phyloP scores from a whole-genome alignment of 2,113 vertebrate genomes.

The Otus sunia region DNA sequence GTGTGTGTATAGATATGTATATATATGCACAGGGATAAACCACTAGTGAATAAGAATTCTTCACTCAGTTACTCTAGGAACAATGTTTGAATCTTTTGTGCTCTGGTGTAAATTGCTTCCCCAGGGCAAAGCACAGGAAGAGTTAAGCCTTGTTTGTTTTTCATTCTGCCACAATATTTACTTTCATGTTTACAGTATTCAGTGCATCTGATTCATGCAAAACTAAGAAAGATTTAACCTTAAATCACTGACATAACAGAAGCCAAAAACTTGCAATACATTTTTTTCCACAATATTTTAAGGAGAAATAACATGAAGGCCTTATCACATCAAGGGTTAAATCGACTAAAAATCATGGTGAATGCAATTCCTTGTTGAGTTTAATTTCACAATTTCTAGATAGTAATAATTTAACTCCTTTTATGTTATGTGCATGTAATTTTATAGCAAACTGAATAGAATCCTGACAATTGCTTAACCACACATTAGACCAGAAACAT shows the following conservation, averaged over 20 bases:
- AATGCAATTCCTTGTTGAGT: neutral
- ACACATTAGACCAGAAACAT: neutral
- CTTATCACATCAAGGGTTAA: neutral
- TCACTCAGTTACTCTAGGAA: neutral
- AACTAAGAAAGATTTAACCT: neutral
- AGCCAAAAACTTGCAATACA: neutral
- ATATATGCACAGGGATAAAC: neutral
- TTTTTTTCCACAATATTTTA: neutral
- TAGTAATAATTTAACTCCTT: neutral
- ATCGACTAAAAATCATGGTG: neutral
- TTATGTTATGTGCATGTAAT: neutral
- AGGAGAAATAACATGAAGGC: neutral
- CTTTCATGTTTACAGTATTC: neutral
- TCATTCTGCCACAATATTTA: neutral
- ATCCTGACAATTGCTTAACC: neutral
- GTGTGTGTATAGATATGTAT: accelerated
- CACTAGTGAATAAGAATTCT: neutral
- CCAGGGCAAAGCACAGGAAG: neutral
- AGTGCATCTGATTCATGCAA: neutral
- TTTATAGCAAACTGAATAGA: neutral
- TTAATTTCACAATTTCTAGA: neutral
- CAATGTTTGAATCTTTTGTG: neutral
- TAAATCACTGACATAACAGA: neutral
- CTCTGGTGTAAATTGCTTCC: neutral
- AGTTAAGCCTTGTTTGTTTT: neutral